Evolutionary conservation across 2,113 vertebrate species (phyloP).

Genomic region (Cathartes aura): DNA sequence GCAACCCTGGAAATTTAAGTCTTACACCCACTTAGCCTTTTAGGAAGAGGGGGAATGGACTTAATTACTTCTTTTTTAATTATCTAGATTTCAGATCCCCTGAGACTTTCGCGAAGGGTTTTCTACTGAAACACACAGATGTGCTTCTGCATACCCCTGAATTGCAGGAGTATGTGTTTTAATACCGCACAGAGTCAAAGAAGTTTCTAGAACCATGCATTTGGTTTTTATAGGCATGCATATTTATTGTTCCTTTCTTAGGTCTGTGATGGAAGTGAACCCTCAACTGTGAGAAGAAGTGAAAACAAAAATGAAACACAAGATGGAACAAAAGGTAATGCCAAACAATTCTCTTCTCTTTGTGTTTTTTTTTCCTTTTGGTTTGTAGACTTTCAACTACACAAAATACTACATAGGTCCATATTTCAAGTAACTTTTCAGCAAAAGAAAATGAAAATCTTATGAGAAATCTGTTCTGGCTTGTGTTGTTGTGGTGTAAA

Average conservation of each 20-base stretch:
- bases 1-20: background rate
- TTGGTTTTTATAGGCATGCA: background rate
- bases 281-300: constrained; percentile 67
- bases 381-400: background rate
- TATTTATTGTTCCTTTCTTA: constrained; percentile 62
- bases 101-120: background rate
- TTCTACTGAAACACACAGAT: background rate
- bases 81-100: background rate
- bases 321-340: constrained; percentile 80
- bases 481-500: background rate
- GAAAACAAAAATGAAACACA: constrained; percentile 72
- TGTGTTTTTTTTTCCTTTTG: background rate
- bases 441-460: background rate
- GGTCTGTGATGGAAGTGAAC: constrained; percentile 74
- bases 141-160: background rate
- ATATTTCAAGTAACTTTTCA: background rate
- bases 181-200: background rate
- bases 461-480: background rate
- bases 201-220: background rate
- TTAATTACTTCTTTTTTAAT: background rate
- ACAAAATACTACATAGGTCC: background rate
- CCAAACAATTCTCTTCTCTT: background rate
- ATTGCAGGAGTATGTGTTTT: background rate
- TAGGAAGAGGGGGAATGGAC: background rate
- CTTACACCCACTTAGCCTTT: background rate